Conservation (phyloP, 2,113 vertebrate species). For the Gadus chalcogrammus region DNA sequence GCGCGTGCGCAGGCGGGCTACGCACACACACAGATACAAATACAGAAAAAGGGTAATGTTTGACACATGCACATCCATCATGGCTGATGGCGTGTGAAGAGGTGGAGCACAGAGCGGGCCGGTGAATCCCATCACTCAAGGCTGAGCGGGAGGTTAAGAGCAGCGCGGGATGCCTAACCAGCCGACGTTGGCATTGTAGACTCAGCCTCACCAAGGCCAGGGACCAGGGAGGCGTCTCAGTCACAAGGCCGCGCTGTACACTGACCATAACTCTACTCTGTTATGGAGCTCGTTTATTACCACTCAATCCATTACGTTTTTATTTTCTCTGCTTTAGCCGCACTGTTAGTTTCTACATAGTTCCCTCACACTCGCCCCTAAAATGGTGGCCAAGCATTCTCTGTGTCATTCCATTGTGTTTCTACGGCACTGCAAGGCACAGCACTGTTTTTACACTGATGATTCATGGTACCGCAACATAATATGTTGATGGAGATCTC, state of each 20-base stretch:
- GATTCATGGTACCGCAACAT: too few relatives aligned
- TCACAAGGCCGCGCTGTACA: background rate
- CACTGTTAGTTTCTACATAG: too few relatives aligned
- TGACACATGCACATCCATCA: constrained; percentile 48
- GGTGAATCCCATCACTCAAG: constrained; percentile 57
- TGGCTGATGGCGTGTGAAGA: constrained; percentile 32
- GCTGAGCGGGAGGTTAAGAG: constrained; percentile 51
- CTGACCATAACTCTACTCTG: background rate
- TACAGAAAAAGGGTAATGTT: background rate
- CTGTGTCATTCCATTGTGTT: too few relatives aligned
- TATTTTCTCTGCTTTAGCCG: too few relatives aligned
- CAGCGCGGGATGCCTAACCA: constrained; percentile 21
- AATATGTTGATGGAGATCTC: too few relatives aligned
- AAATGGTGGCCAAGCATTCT: too few relatives aligned
- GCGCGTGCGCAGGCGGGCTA: too few relatives aligned
- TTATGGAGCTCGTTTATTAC: background rate
- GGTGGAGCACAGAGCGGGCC: constrained; percentile 44
- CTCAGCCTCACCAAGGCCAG: constrained; percentile 12
- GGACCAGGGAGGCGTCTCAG: constrained; percentile 1
- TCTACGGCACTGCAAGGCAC: too few relatives aligned
- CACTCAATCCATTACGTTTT: background rate
- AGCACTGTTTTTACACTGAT: too few relatives aligned
- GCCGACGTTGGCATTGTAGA: constrained; percentile 29
- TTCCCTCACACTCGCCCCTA: too few relatives aligned
- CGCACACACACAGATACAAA: constrained; percentile 14